Base-by-base conservation (phyloP, 2,113 vertebrate species). In the Pyxicephalus adspersus region DNA sequence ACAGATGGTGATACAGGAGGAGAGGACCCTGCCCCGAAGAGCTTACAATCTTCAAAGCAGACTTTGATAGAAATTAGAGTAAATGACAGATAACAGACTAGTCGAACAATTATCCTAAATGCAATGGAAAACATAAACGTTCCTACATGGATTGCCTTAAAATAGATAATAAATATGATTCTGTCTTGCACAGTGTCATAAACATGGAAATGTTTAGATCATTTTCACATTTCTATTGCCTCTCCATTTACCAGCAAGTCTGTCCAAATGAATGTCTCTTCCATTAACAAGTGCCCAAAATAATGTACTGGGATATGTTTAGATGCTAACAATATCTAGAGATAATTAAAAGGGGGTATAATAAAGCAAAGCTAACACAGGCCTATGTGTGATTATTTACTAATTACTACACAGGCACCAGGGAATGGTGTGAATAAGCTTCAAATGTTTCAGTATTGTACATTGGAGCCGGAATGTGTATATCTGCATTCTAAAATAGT, bases 221-320 rank as follows among this genome's bases (percentile, higher is more conserved):
- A 72, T 72, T 64, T 63, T 64, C 58, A 64, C 58, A 80, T 52
- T 72, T 45, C 34, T 71, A 51, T 71, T 61, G 64, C 22, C 34
- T 72, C 25, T 60, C 50, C 11, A 29, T 64, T 54, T 64, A 64
- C 50, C 31, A 58, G 8, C 34, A 80, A 18, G 63, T 80, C 23
- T 80, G 67, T 71, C 61, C 58, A 34, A 52, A 63, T 81, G 26
- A 29, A 72, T 73, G 29, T 54, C 45, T 81, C 29, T 65, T 81
- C 60, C 45, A 74, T 81, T 75, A 82, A 66, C 80, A 75, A 66
- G 71, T 82, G 28, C 61, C 71, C 68, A 75, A 82, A 82, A 82
- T 82, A 82, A 82, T 72, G 58, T 64, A 50, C 13, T 66, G n/a
- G 80, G 70, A 81, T 81, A 58, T 45, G 70, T 82, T 66, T 60